Percentiles rank a stretch among this genome's conserved stretches.
phyloP scores from a whole-genome alignment of 2,797 vertebrate species.

The Okamejei kenojei region DNA sequence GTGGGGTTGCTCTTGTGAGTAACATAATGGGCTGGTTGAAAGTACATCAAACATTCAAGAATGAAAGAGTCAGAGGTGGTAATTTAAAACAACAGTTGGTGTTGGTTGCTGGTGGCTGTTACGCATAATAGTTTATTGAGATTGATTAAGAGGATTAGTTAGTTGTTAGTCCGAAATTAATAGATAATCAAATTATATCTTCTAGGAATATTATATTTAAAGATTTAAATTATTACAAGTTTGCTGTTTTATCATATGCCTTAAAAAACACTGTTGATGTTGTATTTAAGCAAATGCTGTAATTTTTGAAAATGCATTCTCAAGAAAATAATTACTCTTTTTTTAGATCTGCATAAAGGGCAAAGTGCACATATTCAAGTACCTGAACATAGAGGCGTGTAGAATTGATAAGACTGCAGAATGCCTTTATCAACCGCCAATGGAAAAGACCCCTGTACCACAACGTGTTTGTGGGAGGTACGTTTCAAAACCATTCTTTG shows the following conservation, averaged over 20 bases:
- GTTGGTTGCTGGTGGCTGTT: not conserved
- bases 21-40: not conserved
- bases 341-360: constrained; percentile 87
- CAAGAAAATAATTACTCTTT: not conserved
- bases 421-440: constrained; percentile 72
- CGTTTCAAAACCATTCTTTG: constrained; percentile 42
- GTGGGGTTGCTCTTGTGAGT: not conserved
- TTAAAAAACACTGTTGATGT: not conserved
- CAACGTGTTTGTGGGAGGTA: constrained; percentile 76
- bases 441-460: constrained; percentile 70
- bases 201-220: not conserved
- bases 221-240: not conserved
- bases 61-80: not conserved
- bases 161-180: not conserved
- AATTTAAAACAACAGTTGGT: not conserved
- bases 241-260: not conserved
- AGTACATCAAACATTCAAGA: not conserved
- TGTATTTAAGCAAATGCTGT: not conserved
- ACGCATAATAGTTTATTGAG: not conserved
- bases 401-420: constrained; percentile 80
- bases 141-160: too few relatives aligned
- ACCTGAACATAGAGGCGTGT: constrained; percentile 82
- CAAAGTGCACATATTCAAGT: constrained; percentile 94
- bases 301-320: not conserved
- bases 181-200: not conserved